phyloP scores from a whole-genome alignment of 1,140 invertebrate species.

The Zaprionus davidi region DNA sequence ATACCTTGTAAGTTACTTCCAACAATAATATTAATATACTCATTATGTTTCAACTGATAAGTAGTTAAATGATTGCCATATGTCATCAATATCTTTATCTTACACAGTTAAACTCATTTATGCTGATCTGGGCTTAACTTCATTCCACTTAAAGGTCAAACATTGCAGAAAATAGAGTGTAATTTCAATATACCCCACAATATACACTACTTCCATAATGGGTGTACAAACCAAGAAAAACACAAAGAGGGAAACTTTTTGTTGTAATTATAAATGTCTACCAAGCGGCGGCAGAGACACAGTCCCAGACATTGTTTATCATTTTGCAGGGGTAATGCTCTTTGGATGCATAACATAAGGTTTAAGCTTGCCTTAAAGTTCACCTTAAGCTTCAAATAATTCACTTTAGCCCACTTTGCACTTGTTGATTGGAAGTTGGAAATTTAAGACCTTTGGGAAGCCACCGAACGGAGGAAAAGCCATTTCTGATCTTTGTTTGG shows the following conservation, averaged over 20 bases:
- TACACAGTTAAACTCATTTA: too few species aligned
- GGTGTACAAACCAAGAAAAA: conserved; percentile 14
- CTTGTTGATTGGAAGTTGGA: conserved; percentile 32
- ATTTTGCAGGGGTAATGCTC: conserved; percentile 54
- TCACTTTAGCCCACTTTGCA: background rate
- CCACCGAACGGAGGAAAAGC: background rate
- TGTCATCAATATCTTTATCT: too few species aligned
- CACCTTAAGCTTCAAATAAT: conserved; percentile 14
- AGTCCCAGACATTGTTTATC: conserved; percentile 62
- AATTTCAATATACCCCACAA: background rate
- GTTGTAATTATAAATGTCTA: conserved; percentile 75
- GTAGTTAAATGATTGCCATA: too few species aligned
- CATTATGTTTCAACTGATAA: too few species aligned
- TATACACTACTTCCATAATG: background rate
- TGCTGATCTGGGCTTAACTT: too few species aligned
- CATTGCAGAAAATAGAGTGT: background rate
- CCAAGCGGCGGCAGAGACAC: conserved; percentile 26
- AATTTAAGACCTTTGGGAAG: conserved; percentile 7
- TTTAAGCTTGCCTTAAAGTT: conserved; percentile 27
- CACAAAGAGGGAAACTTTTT: conserved; percentile 48
- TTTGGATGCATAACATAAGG: conserved; percentile 20
- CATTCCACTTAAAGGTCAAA: too few species aligned
- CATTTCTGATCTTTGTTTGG: background rate
- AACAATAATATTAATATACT: too few species aligned
- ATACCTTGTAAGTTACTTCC: background rate